phyloP scores from a whole-genome alignment of 2,113 vertebrate species.

The Phaethon lepturus region DNA sequence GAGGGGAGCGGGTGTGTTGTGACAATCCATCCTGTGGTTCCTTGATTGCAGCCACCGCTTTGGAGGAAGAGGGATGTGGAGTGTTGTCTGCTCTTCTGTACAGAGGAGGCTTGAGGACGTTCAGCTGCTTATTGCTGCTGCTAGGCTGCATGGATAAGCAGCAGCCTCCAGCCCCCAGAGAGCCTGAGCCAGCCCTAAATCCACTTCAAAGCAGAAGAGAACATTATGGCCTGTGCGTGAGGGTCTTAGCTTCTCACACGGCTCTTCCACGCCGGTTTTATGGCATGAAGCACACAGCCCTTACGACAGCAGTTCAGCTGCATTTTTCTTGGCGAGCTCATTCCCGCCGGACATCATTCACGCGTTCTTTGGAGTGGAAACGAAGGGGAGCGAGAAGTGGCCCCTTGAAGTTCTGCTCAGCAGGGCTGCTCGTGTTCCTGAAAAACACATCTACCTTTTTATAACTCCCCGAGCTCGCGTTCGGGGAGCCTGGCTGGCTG shows the following conservation, averaged over 20 bases:
- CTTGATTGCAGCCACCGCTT: background rate
- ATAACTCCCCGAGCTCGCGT: background rate
- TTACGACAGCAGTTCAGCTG: slow-evolving; percentile 39
- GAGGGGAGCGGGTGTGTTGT: background rate
- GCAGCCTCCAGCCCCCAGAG: slow-evolving; percentile 26
- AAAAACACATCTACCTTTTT: slow-evolving; percentile 64
- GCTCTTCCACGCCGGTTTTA: slow-evolving; percentile 14
- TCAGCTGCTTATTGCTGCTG: slow-evolving; percentile 31
- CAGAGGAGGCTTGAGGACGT: background rate
- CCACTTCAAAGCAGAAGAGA: slow-evolving; percentile 55
- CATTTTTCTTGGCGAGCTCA: slow-evolving; percentile 44
- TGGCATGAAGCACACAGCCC: slow-evolving; percentile 19
- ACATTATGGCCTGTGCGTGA: slow-evolving; percentile 60
- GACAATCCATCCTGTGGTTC: background rate
- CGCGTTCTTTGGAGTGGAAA: slow-evolving; percentile 31
- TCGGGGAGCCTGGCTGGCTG: background rate
- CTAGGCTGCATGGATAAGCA: slow-evolving; percentile 43
- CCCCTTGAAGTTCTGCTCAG: slow-evolving; percentile 62
- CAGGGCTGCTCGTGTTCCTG: slow-evolving; percentile 46
- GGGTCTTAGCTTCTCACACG: slow-evolving; percentile 64
- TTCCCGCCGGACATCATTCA: slow-evolving; percentile 50
- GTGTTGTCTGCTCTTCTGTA: background rate
- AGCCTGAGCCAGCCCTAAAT: slow-evolving; percentile 46
- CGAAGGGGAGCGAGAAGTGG: slow-evolving; percentile 35
- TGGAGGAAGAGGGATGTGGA: background rate